Percentiles rank a stretch among this genome's conserved stretches.
These are phyloP conservation scores for Henicopernis longicauda DNA, from an alignment of 2,113 vertebrate species.

Conservation along the genomic window DNA sequence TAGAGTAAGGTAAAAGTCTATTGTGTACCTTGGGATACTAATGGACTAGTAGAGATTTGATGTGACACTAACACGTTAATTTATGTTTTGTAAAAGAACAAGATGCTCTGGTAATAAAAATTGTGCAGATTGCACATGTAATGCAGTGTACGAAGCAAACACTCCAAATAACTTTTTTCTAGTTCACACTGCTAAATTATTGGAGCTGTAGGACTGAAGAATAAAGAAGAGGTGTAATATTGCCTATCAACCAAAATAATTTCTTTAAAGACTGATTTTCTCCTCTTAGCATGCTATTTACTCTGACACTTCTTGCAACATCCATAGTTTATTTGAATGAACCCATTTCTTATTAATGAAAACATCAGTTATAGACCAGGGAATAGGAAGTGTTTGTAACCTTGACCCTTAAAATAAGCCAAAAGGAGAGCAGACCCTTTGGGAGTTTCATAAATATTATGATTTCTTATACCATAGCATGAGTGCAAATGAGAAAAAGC, in stretches of 20 bases:
- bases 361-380: not conserved
- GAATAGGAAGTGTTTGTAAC: not conserved
- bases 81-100: slow-evolving; percentile 51
- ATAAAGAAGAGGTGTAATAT: not conserved
- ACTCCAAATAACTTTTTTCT: slow-evolving; percentile 5
- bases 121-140: not conserved
- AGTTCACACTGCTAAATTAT: not conserved
- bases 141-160: not conserved
- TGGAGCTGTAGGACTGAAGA: not conserved
- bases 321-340: not conserved
- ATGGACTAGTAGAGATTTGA: not conserved
- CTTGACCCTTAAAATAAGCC: not conserved
- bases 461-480: not conserved
- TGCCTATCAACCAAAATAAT: slow-evolving; percentile 3
- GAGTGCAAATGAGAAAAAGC: not conserved
- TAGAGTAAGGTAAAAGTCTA: not conserved
- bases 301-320: not conserved
- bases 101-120: not conserved
- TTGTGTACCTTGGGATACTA: not conserved
- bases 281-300: not conserved
- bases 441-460: not conserved
- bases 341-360: not conserved
- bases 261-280: not conserved
- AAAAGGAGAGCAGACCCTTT: not conserved
- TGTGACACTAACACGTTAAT: not conserved